Evolutionary conservation across 1,140 invertebrate genomes (phyloP).

Genomic region (Coenobita brevimanus): DNA sequence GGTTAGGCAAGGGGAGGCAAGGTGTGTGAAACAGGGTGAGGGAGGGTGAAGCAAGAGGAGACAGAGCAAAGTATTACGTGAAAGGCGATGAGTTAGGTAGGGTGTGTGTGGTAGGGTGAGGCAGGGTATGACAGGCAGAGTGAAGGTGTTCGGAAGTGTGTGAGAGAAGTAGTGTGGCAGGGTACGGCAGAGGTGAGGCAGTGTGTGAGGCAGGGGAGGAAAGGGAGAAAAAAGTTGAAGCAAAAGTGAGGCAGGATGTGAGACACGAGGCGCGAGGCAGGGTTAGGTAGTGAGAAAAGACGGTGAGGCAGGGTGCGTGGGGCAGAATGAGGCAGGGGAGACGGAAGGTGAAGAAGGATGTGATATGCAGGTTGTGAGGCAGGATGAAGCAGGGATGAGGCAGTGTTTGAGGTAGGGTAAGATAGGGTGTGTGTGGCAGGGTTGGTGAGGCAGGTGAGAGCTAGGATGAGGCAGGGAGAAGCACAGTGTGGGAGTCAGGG

Average conservation of each 20-base stretch:
- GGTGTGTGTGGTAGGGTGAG: neutral
- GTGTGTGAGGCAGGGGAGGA: neutral
- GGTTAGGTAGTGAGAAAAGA: no score
- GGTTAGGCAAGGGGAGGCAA: neutral
- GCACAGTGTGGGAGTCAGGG: neutral
- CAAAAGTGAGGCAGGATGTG: neutral
- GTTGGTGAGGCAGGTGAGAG: neutral
- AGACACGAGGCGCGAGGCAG: neutral
- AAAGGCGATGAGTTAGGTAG: no score
- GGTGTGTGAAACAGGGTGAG: neutral
- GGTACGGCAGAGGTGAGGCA: neutral
- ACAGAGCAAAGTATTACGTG: no score
- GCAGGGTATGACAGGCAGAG: neutral
- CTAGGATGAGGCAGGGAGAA: neutral
- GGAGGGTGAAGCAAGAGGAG: no score
- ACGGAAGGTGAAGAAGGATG: neutral
- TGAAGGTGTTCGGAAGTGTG: neutral
- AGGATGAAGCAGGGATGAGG: neutral
- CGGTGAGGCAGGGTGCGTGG: no score
- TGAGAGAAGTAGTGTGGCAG: slow-evolving; percentile 14
- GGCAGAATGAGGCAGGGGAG: neutral
- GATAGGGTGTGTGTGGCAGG: slow-evolving; percentile 2
- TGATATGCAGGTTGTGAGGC: neutral
- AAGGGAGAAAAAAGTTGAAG: neutral
- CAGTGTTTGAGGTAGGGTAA: slow-evolving; percentile 13